Percentiles rank a stretch among this genome's conserved stretches.
These are phyloP conservation scores for Enteromius argenteus DNA, from an alignment of 2,797 vertebrate species.

Conservation along the genomic window DNA sequence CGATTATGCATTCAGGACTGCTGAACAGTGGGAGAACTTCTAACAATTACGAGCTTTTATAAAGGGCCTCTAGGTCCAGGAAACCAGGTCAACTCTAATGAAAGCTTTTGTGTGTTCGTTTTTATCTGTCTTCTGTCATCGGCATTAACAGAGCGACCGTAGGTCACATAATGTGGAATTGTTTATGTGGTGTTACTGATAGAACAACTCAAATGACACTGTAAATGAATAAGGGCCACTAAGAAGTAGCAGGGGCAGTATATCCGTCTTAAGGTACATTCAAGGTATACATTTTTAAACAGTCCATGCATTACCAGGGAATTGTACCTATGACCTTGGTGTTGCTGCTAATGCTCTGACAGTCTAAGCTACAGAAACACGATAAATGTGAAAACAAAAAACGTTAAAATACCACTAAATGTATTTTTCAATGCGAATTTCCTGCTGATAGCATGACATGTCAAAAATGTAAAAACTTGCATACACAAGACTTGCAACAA, in stretches of 20 bases:
- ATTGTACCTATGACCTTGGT: not conserved
- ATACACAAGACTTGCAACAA: no score
- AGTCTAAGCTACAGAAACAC: not conserved
- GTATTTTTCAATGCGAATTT: not conserved
- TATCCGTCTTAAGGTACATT: not conserved
- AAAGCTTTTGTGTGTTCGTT: conserved; percentile 52
- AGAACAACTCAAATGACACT: conserved; percentile 10
- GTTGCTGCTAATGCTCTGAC: not conserved
- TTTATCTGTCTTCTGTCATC: conserved; percentile 16
- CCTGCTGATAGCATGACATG: not conserved
- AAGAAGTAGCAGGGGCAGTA: not conserved
- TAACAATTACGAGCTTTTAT: conserved; percentile 64
- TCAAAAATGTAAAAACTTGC: not conserved
- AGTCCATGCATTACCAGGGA: conserved; percentile 3
- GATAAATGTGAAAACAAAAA: not conserved
- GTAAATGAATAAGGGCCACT: not conserved
- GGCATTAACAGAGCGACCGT: not conserved
- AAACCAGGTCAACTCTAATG: conserved; percentile 75
- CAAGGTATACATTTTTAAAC: conserved; percentile 8
- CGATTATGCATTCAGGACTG: not conserved
- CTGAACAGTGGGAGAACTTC: conserved; percentile 23
- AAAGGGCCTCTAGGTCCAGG: conserved; percentile 63
- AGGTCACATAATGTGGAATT: not conserved
- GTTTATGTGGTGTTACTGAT: conserved; percentile 5
- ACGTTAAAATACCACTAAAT: not conserved